Conservation (phyloP, 2,888 invertebrate genomes). For the Microctonus brassicae region DNA sequence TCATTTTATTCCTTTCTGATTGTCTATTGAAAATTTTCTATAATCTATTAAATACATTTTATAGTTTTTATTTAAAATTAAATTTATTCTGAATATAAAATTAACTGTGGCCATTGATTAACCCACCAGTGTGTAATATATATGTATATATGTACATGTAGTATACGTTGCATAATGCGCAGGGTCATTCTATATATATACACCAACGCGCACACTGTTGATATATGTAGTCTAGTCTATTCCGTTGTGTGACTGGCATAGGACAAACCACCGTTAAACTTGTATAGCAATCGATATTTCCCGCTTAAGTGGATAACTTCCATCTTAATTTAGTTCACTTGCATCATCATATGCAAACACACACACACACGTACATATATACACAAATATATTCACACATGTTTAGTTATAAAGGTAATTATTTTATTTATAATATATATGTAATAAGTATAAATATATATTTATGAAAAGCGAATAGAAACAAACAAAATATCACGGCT, state of each 20-base stretch:
- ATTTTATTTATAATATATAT: no score
- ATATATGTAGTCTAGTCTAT: conserved; percentile 26
- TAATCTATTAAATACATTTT: not conserved
- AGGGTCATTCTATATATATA: not conserved
- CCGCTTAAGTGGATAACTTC: conserved; percentile 20
- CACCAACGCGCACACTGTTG: not conserved
- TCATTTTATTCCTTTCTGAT: not conserved
- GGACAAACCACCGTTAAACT: conserved; percentile 25
- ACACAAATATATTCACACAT: no score
- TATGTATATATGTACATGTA: not conserved
- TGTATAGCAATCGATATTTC: conserved; percentile 24
- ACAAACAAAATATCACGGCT: not conserved
- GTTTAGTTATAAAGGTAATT: no score
- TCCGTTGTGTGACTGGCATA: conserved; percentile 15
- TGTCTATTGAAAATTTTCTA: not conserved
- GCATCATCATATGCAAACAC: no score
- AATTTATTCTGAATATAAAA: not conserved
- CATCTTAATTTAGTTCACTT: conserved; percentile 21
- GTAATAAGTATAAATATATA: no score
- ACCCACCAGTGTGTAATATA: no score
- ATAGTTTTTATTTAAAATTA: not conserved
- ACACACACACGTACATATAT: not conserved
- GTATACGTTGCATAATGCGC: not conserved
- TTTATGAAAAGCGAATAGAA: not conserved
- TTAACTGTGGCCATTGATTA: not conserved